Base-by-base conservation (phyloP, 2,797 vertebrate species). In the Anomalospiza imberbis region DNA sequence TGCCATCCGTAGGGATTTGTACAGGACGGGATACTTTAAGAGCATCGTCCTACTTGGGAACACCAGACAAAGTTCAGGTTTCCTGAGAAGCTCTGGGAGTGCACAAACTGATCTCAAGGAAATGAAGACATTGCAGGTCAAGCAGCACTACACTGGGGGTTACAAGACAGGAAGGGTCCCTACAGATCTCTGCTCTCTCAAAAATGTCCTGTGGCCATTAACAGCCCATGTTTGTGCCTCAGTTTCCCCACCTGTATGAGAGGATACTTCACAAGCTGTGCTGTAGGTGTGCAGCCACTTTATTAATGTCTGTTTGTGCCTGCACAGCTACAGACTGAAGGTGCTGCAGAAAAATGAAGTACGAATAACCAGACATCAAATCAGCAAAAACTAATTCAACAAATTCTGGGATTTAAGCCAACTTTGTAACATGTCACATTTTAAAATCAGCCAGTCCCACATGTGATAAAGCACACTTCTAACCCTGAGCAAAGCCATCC, bases 1-100 rank as follows among this genome's bases (percentile, higher is more conserved):
- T 93, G 77, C 94, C 94, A 93, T 81, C 80, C 93, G 91, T 54
- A 65, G 0, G 24, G 93, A 95, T 65, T 73, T 76, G 61, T 50
- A 71, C 55, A 54, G 31, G 74, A 57, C 55, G 54, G 28, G 48
- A 50, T 47, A 57, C 29, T 88, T 74, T 13, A 63, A 54, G 5
- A 84, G 42, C 10, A 25, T 8, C 0, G 0, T 61, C 70, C 55
- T 61, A 22, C 38, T 21, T 40, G 9, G 86, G 67, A 65, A 34
- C 42, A 77, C 48, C 3, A 3, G 31, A 29, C 17, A 38, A 84
- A 78, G 76, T 42, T 82, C 45, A 75, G 42, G 45, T 79, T 90
- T 85, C 60, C 83, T 38, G 45, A 71, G 47, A 84, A 88, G 71
- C 53, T 45, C 70, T 10, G 42, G 17, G 66, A 32, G 20, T 10